Evolutionary conservation across 2,113 vertebrate species (phyloP), one percentile per base, ranked within the genome.

Genomic region (Rallus limicola): DNA sequence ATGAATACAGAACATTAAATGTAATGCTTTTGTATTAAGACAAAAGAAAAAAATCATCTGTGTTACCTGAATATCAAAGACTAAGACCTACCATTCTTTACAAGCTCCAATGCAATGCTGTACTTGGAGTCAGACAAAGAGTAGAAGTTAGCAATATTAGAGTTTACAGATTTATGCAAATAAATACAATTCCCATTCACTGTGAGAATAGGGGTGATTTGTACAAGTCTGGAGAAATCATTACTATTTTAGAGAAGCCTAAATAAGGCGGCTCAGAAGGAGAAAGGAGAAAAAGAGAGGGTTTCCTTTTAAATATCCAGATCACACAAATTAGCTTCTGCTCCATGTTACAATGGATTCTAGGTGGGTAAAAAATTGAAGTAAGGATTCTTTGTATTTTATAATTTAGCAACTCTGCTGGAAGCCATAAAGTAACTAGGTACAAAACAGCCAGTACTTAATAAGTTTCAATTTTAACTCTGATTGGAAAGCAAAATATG

Each of bases 301-400:
- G 6, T 34, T 62, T 91, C 34, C 38, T 88, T 93, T 78, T 58
- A 85, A 76, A 77, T 77, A 84, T 10, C 59, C 38, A 90, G 46
- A 50, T 77, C 68, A 94, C 88, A 78, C 19, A 82, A 56, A 77
- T 28, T 28, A 90, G 63, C 29, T 77, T 95, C 64, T 89, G 56
- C 18, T 84, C 21, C 14, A n/a, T 28, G 92, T 53, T 85, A 65
- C 55, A 93, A 77, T 36, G 46, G 81, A 88, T 60, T 59, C 80
- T 90, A 94, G 78, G 46, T 85, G 72, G 70, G 86, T 65, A 92
- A 94, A 95, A 93, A 92, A 62, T 42, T 92, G 50, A 95, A 82
- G 40, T 31, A 74, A 82, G 31, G 63, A 86, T 63, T 46, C 38
- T 24, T 50, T 86, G 29, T n/a, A 77, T 59, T 36, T 26, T 69